phyloP scores from a whole-genome alignment of 1,140 invertebrate species.

The Coboldia fuscipes region DNA sequence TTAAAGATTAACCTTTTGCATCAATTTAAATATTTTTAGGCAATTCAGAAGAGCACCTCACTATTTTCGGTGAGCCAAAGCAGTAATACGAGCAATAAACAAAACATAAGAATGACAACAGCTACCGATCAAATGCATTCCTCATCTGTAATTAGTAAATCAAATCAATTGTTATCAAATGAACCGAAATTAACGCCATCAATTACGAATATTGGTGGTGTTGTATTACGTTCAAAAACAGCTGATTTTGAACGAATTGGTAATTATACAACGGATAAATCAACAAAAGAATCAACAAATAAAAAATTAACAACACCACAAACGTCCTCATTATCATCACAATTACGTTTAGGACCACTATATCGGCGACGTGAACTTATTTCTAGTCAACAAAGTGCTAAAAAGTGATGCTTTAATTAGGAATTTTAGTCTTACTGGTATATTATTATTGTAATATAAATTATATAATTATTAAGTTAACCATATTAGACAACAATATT shows the following conservation, averaged over 20 bases:
- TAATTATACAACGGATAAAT: conserved; percentile 1
- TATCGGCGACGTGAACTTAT: background rate
- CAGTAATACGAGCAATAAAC: background rate
- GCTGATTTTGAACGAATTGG: conserved; percentile 41
- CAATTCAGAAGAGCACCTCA: too few relatives aligned
- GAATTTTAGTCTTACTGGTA: too few relatives aligned
- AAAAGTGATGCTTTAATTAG: too few relatives aligned
- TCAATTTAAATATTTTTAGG: too few relatives aligned
- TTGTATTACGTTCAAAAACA: conserved; percentile 39
- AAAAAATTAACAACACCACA: background rate
- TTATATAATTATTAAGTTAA: too few relatives aligned
- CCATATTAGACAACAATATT: too few relatives aligned
- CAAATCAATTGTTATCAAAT: conserved; percentile 2
- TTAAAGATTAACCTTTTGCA: too few relatives aligned
- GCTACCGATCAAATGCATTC: background rate
- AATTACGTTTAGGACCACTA: background rate
- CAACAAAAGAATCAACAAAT: background rate
- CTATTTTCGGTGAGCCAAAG: too few relatives aligned
- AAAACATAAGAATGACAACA: background rate
- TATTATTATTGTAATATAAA: too few relatives aligned
- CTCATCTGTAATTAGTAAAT: background rate
- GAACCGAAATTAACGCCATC: conserved; percentile 27
- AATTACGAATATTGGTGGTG: conserved; percentile 41
- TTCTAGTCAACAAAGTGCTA: background rate
- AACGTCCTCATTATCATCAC: background rate